Base-by-base conservation (phyloP, 2,113 vertebrate species). In the Brachyistius frenatus region DNA sequence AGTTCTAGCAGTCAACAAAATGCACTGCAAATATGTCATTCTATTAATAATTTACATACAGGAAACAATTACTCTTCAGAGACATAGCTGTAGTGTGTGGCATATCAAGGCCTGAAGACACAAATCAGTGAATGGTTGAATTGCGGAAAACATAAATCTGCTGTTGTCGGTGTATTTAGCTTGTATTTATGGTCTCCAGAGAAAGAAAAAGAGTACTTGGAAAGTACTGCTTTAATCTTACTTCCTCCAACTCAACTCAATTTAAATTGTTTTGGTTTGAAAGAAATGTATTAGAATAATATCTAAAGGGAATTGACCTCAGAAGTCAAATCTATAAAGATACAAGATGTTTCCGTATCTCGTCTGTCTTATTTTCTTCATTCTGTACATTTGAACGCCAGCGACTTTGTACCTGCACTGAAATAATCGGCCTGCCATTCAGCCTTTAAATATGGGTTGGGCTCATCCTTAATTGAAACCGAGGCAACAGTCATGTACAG, bases 41-140 rank as follows among this genome's bases (percentile, higher is more conserved):
- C 62, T 85, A 72, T 83, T 70, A 86, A 80, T 87, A 87, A 86
- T 86, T 84, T 86, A 88, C 54, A 81, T 50, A 80, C 55, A 86
- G 68, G 67, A 76, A 83, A 85, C 57, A 61, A 73, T 73, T 71
- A 69, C n/a, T 81, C 66, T 71, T 76, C 44, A 47, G 83, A 78
- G 77, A 84, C 61, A 41, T 44, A 39, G 56, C 41, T 87, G 87
- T 87, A 88, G 86, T 87, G 87, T 80, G 63, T 73, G 67, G 60
- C 39, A 35, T 72, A 72, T 80, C 33, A 74, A 84, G 57, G 63
- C 57, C 57, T 10, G 7, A 56, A 66, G 53, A 69, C 54, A 70
- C 72, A 80, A 66, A 80, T 70, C 71, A 61, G 61, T 49, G 71
- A 69, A 55, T 55, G 32, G 32, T 5, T 71, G 64, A 60, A 65